Base-by-base conservation (phyloP, 2,888 invertebrate genomes). In the Elaeidobius kamerunicus region DNA sequence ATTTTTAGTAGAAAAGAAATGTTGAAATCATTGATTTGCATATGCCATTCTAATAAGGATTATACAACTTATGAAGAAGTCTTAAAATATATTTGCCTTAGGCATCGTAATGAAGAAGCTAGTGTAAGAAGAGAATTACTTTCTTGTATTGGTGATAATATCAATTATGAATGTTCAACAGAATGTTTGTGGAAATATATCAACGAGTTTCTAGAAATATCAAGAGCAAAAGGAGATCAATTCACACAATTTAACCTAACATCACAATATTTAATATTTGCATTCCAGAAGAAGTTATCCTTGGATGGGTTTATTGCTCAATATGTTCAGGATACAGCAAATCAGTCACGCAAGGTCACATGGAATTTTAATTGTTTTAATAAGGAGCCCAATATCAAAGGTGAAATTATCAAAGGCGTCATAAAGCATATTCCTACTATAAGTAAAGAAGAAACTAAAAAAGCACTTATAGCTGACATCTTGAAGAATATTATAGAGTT, bases 41-140 rank as follows among this genome's bases (percentile, higher is more conserved):
- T 51, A n/a, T 64, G 62, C 36, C 30, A 43, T 27, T 18, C 32
- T 35, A 60, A 59, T 42, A 56, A 61, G 6, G 62, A 63, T 52
- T 55, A 59, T 7, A 39, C 35, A n/a, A 44, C 58, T n/a, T 58
- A 62, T 7, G 53, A 56, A 43, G 43, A 49, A 32, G 61, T 62
- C 2, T 54, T 64, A 45, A 57, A 60, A 48, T 63, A 63, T 55
- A 56, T 63, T 36, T 59, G 55, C 45, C 32, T 46, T 15, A 45
- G 63, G 20, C 62, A 62, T 43, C 49, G 61, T 17, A 64, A 62
- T 45, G 61, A 62, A 45, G 56, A 63, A 3, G 19, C 16, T 5
- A 15, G 15, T 41, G 43, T 57, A 7, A 12, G 16, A 9, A 7
- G 47, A 14, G 19, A 19, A 18, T 12, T 39, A 5, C 18, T 47